Base-by-base conservation (phyloP, 2,113 vertebrate genomes). In the Clarias magur region DNA sequence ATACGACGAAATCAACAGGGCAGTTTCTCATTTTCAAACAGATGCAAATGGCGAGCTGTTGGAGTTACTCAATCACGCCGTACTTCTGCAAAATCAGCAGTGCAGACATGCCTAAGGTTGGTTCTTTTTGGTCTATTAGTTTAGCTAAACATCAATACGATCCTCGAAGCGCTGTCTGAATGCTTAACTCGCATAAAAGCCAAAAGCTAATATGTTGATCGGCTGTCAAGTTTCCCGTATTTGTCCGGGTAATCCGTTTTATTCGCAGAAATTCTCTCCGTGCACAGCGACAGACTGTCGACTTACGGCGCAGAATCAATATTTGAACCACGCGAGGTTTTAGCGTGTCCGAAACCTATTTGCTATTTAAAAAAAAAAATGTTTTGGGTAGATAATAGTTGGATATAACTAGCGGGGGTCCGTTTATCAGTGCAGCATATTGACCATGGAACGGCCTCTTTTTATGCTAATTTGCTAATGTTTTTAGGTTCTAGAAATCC, bases 131-230 rank as follows among this genome's bases (percentile, higher is more conserved):
- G 73, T 86, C 65, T 59, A 34, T 59, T 38, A 83, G 82, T 68
- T 81, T 83, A 54, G 25, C 80, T 57, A 83, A 81, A 84, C 84
- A 83, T 72, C 85, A 83, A 84, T 57, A 72, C 78, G 42, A 42
- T 79, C 60, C 72, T 59, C 27, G 60, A 30, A 38, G 79, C 30
- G 1, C 63, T 87, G 59, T 82, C 76, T 80, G 65, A 84, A 80
- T 84, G 75, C 81, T 72, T 80, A 80, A 86, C 84, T 79, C 78
- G 73, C 72, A 68, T 23, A 53, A 48, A 87, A 82, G 62, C 78
- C 62, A 25, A 65, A 89, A 79, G 80, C 80, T 81, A 81, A 81
- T 62, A 59, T 53, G 81, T 70, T 63, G 62, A 84, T 70, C 60
- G 88, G 34, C 80, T 86, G 88, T 72, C 80, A n/a, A 80, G 27